These are phyloP conservation scores for Pimephales promelas DNA, from an alignment of 2,113 vertebrate genomes.

Conservation along the genomic window DNA sequence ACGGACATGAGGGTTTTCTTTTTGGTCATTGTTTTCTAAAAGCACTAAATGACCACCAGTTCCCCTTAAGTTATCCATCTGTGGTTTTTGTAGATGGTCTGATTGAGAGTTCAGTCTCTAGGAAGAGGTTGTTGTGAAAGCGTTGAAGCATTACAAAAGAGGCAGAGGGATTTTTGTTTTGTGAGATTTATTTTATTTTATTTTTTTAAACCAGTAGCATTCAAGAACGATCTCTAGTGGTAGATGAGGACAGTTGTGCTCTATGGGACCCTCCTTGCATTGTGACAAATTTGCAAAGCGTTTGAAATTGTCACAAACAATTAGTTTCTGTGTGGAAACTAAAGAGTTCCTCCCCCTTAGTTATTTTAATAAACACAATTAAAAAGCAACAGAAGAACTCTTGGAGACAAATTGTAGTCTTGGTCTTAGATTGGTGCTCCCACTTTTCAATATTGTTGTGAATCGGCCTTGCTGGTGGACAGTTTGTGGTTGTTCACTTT, in stretches of 20 bases:
- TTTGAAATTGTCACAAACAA: neutral
- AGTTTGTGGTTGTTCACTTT: constrained; percentile 35
- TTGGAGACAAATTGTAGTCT: neutral
- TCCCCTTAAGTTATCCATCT: constrained; percentile 23
- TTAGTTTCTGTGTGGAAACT: neutral
- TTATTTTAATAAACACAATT: neutral
- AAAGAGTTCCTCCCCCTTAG: neutral
- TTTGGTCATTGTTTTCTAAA: neutral
- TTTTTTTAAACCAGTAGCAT: constrained; percentile 33
- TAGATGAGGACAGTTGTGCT: constrained; percentile 8
- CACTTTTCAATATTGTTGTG: constrained; percentile 17
- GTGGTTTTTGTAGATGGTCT: constrained; percentile 23
- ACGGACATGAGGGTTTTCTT: neutral
- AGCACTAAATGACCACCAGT: constrained; percentile 6
- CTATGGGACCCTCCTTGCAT: constrained; percentile 15
- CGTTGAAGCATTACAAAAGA: constrained; percentile 7
- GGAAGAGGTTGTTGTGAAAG: neutral
- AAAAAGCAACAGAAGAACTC: constrained; percentile 1
- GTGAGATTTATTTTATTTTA: neutral
- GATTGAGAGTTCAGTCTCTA: constrained; percentile 40
- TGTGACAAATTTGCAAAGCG: constrained; percentile 20
- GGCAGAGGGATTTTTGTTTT: constrained; percentile 24
- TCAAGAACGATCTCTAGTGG: neutral
- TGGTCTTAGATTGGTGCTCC: constrained; percentile 1
- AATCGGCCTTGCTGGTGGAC: constrained; percentile 9